These are phyloP conservation scores for Lonchura striata DNA, from an alignment of 2,113 vertebrate species.

Conservation along the genomic window DNA sequence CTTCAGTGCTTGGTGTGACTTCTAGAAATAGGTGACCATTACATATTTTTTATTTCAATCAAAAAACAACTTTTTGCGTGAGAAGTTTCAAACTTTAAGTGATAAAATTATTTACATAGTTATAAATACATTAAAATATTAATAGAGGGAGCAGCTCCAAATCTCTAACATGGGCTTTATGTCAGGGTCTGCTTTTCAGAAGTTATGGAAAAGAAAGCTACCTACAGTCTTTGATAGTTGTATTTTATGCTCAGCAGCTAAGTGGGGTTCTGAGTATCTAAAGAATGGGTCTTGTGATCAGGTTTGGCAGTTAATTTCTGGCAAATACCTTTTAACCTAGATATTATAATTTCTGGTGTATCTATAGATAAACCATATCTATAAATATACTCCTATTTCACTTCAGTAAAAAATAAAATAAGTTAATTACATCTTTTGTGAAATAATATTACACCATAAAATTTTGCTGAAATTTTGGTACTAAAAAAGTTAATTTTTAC, in stretches of 20 bases:
- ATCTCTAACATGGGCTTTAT: background rate
- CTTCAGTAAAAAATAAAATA: background rate
- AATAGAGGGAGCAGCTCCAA: background rate
- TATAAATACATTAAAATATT: background rate
- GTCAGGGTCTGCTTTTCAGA: background rate
- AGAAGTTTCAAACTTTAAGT: background rate
- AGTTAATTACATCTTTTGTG: background rate
- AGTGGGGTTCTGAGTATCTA: background rate
- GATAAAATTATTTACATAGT: background rate
- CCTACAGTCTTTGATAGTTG: rapidly evolving
- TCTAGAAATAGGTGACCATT: background rate
- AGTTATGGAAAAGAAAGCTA: background rate
- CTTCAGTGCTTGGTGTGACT: background rate
- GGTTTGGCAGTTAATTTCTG: background rate
- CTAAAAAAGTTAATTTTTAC: background rate
- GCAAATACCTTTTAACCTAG: background rate
- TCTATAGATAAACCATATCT: background rate
- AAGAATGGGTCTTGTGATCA: background rate
- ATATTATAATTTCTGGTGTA: background rate
- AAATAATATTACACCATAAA: background rate
- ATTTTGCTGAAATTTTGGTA: background rate
- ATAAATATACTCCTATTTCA: background rate
- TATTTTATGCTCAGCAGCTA: background rate
- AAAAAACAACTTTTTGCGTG: background rate
- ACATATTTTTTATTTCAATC: background rate